Base-by-base conservation (phyloP, 1,140 invertebrate genomes). In the Drosophila nebulosa region DNA sequence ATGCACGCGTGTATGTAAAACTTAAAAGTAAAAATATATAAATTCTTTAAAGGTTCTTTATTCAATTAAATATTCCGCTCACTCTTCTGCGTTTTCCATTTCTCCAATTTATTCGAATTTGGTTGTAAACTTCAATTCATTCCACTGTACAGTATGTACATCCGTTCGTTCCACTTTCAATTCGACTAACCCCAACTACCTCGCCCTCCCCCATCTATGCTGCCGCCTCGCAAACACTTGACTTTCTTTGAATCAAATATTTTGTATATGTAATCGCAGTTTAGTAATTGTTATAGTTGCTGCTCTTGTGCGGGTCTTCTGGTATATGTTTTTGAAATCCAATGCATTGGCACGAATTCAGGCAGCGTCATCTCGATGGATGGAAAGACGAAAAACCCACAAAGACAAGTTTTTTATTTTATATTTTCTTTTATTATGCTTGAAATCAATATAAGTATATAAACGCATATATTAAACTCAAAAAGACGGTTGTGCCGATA, bases 141-240 rank as follows among this genome's bases (percentile, higher is more conserved):
- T 72, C 71, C 72, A 74, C 72, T 27, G 72, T 74, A 75, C 65
- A 39, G 58, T 78, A 69, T 78, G 68, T 22, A 85, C 81, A 77
- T 84, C 79, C 79, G 79, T 69, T 85, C 77, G 79, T 84, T 64
- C 79, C 79, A 84, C 80, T 84, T 84, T 85, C 80, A 51, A 69
- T 69, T 68, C 57, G 65, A 26, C 55, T 70, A 58, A 16, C 50
- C 35, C 50, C 35, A 56, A 30, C 32, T 22, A 4, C 36, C 55
- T 27, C 53, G 22, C 26, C 39, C 56, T 53, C 53, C 16, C 26
- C 27, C 30, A 35, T 22, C 24, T 64, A 21, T 36, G 21, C 36
- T 16, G 10, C 53, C 61, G 64, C 65, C 58, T 50, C 56, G 55
- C 39, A 57, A 67, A 59, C 67, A 53, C 51, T 68, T 67, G 57